A percentile compares a stretch with the other conserved stretches of the same genome.
phyloP scores from a whole-genome alignment of 2,113 vertebrate species.

The Numida meleagris region DNA sequence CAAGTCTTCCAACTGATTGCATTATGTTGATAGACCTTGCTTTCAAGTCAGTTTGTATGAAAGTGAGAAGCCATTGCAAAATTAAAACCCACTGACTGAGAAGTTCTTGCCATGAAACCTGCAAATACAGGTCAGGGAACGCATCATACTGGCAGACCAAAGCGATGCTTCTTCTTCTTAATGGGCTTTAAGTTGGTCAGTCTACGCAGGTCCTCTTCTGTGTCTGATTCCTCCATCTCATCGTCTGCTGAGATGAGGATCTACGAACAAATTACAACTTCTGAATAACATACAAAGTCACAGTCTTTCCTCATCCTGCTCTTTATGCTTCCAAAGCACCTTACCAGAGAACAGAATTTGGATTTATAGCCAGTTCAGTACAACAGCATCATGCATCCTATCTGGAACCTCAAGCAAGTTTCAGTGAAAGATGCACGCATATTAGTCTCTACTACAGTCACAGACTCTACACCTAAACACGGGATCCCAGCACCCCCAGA shows the following conservation, averaged over 20 bases:
- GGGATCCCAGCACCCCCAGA: background rate
- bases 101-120: constrained; percentile 25
- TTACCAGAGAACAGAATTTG: background rate
- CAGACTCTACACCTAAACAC: background rate
- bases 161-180: constrained; percentile 95
- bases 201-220: constrained; percentile 89
- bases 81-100: constrained; percentile 42
- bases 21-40: constrained; percentile 18
- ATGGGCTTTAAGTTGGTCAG: constrained; percentile 87
- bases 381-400: background rate
- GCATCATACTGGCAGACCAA: constrained; percentile 93
- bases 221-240: constrained; percentile 94
- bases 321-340: background rate
- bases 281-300: background rate
- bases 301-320: background rate
- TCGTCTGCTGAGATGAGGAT: constrained; percentile 98
- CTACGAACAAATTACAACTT: constrained; percentile 67
- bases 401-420: background rate
- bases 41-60: constrained; percentile 58
- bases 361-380: background rate
- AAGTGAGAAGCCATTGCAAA: constrained; percentile 42
- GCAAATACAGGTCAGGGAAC: constrained; percentile 35
- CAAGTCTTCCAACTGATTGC: constrained; percentile 41
- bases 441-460: background rate
- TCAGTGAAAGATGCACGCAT: background rate